A percentile compares a stretch with the other conserved stretches of the same genome.
These are phyloP conservation scores for Crambe crambe DNA, from an alignment of 37 sponge, comb jelly and placozoan species.

Conservation along the genomic window DNA sequence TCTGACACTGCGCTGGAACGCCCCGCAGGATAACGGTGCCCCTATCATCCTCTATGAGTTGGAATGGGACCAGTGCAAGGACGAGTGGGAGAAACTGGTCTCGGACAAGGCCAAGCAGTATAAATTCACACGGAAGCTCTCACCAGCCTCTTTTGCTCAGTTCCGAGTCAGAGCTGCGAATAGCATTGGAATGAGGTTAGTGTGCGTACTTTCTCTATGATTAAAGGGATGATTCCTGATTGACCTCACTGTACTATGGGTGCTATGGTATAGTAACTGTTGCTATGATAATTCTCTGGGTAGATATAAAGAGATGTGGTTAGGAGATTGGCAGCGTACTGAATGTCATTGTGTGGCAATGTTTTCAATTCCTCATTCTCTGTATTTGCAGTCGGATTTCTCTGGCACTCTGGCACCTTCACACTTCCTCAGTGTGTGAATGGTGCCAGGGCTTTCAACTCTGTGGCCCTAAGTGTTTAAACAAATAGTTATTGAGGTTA, in stretches of 20 bases:
- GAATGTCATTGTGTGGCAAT: not conserved
- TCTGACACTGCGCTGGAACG: constrained; percentile 59
- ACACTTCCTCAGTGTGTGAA: no score
- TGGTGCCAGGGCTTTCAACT: no score
- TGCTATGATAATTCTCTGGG: not conserved
- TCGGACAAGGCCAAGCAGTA: constrained; percentile 56
- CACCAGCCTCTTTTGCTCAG: constrained; percentile 13
- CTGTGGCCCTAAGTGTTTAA: no score
- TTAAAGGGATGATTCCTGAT: no score
- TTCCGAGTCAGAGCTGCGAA: constrained; percentile 66
- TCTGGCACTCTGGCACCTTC: no score
- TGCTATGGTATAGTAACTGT: not conserved
- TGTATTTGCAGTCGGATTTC: constrained; percentile 25
- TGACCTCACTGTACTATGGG: no score
- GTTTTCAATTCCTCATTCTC: not conserved
- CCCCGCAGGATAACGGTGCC: constrained; percentile 63
- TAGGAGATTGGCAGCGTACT: not conserved
- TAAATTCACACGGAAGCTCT: constrained; percentile 34
- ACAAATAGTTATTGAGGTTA: no score
- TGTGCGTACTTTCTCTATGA: no score
- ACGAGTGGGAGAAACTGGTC: constrained; percentile 33
- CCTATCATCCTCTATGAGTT: constrained; percentile 55
- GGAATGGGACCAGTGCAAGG: constrained; percentile 69
- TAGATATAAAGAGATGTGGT: not conserved
- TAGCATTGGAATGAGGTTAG: constrained; percentile 46